phyloP scores from a whole-genome alignment of 1,140 invertebrate species.

The Formica selysi region DNA sequence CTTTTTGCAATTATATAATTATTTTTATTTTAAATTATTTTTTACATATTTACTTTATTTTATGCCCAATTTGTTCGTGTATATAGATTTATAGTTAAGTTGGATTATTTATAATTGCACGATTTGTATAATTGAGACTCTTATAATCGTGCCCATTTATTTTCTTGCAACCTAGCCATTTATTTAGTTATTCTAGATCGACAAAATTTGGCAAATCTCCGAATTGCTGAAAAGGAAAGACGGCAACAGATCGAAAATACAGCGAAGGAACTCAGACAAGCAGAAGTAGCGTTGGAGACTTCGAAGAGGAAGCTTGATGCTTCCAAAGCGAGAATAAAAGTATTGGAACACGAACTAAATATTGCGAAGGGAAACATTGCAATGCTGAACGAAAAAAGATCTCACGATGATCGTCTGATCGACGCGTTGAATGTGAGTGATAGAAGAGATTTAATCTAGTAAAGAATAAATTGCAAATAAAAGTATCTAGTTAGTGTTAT shows the following conservation, averaged over 20 bases:
- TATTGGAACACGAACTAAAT: conserved; percentile 87
- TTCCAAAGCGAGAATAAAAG: conserved; percentile 86
- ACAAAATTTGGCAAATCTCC: conserved; percentile 77
- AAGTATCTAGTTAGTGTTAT: not conserved
- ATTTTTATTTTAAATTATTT: conserved; percentile 13
- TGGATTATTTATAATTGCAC: no score
- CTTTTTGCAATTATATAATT: not conserved
- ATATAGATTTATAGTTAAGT: not conserved
- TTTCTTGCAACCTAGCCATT: not conserved
- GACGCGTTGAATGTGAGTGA: conserved; percentile 86
- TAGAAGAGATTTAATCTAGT: not conserved
- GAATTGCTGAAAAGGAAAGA: conserved; percentile 87
- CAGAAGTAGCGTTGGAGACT: conserved; percentile 82
- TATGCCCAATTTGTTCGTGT: not conserved
- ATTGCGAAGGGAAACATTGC: conserved; percentile 85
- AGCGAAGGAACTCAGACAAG: conserved; percentile 85
- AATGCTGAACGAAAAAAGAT: conserved; percentile 87
- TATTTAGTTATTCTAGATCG: conserved; percentile 65
- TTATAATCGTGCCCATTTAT: not conserved
- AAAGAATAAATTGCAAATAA: conserved; percentile 14
- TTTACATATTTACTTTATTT: not conserved
- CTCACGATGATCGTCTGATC: conserved; percentile 87
- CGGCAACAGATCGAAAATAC: conserved; percentile 86
- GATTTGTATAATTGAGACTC: not conserved
- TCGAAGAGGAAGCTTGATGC: conserved; percentile 88